Evolutionary conservation across 2,797 vertebrate species (phyloP), one percentile per base, ranked within the genome.

Genomic region (Chloroceryle amazona): DNA sequence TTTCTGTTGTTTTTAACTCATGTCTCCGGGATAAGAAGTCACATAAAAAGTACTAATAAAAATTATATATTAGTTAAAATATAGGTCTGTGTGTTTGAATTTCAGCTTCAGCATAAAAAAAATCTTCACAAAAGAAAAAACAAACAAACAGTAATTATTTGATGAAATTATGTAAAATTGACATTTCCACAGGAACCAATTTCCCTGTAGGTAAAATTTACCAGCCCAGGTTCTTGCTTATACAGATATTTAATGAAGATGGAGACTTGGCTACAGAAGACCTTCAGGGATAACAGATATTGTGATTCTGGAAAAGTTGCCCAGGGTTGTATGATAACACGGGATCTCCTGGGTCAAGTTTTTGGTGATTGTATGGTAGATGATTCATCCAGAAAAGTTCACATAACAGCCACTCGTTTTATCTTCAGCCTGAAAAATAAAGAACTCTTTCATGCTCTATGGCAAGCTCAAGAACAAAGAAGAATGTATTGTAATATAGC

Each of bases 71-170:
- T n/a, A n/a, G n/a, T n/a, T n/a, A n/a, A n/a, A n/a, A n/a, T n/a
- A n/a, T n/a, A n/a, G 20, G 41, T 3, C 6, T 65, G 5, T 61
- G 9, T 62, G 16, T 79, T 81, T 84, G 29, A 93, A 71, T 84
- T 84, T 33, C 33, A 61, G 4, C 20, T 91, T 60, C n/a, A 86
- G 4, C 7, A 35, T 68, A 21, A 58, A 31, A 71, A 23, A 14
- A 4, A 9, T 61, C 11, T 47, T 66, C 4, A 17, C 6, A 9
- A 2, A 47, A 12, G 4, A 8, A 2, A 3, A 47, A n/a, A 0
- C 9, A 29, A 33, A 21, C 16, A 3, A 26, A 16, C 16, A 26
- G 13, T 11, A 75, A 46, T 61, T 76, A 35, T 81, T 82, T 60
- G 23, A 51, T 13, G 23, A 63, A 90, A 82, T 58, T 47, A 49